These are phyloP conservation scores for Siniperca chuatsi DNA, from an alignment of 2,113 vertebrate genomes.

Conservation along the genomic window DNA sequence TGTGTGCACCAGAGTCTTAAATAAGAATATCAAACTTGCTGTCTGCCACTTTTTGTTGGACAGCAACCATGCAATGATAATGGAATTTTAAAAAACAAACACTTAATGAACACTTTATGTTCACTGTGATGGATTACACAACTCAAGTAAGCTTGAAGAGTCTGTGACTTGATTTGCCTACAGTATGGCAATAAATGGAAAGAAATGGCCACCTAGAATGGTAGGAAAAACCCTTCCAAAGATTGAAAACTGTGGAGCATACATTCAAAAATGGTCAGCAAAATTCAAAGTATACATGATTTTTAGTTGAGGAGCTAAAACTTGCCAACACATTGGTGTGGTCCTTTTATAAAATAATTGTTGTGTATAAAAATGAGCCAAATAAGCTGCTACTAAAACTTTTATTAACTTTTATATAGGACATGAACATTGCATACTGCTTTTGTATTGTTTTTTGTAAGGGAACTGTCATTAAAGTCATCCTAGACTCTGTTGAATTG, in stretches of 20 bases:
- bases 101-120: not conserved
- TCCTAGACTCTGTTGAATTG: not conserved
- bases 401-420: not conserved
- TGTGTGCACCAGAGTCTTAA: not conserved
- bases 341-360: not conserved
- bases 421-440: not conserved
- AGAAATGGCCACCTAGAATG: not conserved
- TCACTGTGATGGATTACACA: not conserved
- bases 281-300: not conserved
- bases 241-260: not conserved
- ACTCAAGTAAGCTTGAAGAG: not conserved
- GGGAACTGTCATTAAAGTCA: not conserved
- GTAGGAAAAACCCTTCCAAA: not conserved
- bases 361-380: not conserved
- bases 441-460: not conserved
- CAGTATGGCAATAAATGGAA: not conserved
- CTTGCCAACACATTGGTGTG: not conserved
- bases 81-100: not conserved
- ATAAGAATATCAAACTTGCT: conserved; percentile 1
- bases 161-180: not conserved
- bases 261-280: not conserved
- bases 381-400: not conserved
- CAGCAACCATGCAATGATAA: not conserved
- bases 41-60: no score
- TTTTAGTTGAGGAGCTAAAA: not conserved